Evolutionary conservation across 2,797 vertebrate species (phyloP), one percentile per base, ranked within the genome.

Genomic region (Halcyon chelicuti): DNA sequence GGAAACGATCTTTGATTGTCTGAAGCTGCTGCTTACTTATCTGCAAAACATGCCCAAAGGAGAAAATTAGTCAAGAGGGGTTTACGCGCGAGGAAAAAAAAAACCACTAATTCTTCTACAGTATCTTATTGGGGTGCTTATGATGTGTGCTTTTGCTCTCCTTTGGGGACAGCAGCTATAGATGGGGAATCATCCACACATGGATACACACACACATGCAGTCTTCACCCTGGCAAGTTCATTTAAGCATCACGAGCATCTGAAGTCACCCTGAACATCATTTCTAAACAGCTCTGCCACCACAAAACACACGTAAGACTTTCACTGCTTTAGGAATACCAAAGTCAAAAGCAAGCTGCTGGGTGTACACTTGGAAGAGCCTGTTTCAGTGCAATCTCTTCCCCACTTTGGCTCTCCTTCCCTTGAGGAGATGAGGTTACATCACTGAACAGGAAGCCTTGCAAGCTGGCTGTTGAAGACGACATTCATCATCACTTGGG

Each of bases 21-120:
- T 99, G 99, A 39, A 99, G 98, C 67, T 99, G 99, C 97, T 99
- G 99, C 94, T 99, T 99, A 94, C 98, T 99, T 98, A 99, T 99
- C 99, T 99, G 98, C 83, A 97, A 96, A 95, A 95, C 55, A 88
- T 13, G 12, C 3, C 82, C 94, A 80, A 96, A 96, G 7, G 62
- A 83, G 31, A 65, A 80, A 46, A 63, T 51, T 17, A 5, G 7
- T 86, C 42, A 78, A 55, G 52, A 88, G 72, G 47, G 1, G 19
- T n/a, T 86, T 63, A 51, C 3, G 1, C 15, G 44, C 2, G 4
- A 88, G 39, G 15, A 5, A 42, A 80, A 84, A 42, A 80, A 84
- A 68, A 61, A 0, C 0, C 16, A 47, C 29, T 65, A 47, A 37
- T 20, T 80, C 5, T 75, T 67, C 12, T n/a, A 26, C 16, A 70